These are phyloP conservation scores for Mystacides longicornis DNA, from an alignment of 2,888 invertebrate genomes.

Conservation along the genomic window DNA sequence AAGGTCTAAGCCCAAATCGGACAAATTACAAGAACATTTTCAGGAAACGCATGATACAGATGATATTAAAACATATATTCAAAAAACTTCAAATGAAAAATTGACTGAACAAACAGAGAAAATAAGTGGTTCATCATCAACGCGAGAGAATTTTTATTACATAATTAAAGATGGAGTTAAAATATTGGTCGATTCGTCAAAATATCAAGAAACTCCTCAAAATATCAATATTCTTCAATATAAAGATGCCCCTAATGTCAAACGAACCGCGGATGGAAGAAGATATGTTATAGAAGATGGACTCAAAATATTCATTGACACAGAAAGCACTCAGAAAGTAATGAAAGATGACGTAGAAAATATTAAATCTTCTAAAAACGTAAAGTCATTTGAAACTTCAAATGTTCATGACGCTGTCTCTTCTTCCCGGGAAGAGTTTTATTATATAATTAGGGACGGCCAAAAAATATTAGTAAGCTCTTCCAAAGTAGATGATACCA, in stretches of 20 bases:
- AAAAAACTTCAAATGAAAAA: conserved; percentile 6
- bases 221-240: background rate
- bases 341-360: no score
- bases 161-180: conserved; percentile 19
- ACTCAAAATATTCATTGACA: conserved; percentile 13
- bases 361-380: no score
- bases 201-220: background rate
- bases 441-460: background rate
- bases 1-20: conserved; percentile 11
- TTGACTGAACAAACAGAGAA: conserved; percentile 10
- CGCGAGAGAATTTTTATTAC: conserved; percentile 12
- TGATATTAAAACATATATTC: conserved; percentile 21
- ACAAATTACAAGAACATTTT: background rate
- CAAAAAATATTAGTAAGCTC: conserved; percentile 1
- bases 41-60: background rate
- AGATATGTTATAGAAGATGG: conserved; percentile 20
- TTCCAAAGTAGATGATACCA: conserved; percentile 4
- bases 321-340: background rate
- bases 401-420: background rate
- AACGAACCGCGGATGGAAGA: background rate
- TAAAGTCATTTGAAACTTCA: background rate
- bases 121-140: conserved; percentile 5
- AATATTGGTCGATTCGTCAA: conserved; percentile 13
- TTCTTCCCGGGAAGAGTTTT: no score
- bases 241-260: conserved; percentile 2